Percentiles rank a stretch among this genome's conserved stretches.
phyloP scores from a whole-genome alignment of 2,113 vertebrate species.

The Aythya baeri region DNA sequence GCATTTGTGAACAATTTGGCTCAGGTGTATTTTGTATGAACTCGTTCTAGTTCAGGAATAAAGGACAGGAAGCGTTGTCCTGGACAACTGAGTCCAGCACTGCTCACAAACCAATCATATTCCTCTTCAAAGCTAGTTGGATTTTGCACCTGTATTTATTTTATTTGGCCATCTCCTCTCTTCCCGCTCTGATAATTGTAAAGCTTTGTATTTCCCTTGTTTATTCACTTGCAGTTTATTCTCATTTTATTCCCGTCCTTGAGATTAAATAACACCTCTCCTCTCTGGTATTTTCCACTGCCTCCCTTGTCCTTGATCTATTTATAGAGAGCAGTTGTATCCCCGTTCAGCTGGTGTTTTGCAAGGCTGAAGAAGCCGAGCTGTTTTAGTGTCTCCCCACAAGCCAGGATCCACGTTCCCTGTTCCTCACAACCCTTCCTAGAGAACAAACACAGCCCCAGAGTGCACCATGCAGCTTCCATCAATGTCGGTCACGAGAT shows the following conservation, averaged over 20 bases:
- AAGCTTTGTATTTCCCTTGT: not conserved
- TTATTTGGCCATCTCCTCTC: not conserved
- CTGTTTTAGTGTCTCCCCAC: not conserved
- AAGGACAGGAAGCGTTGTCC: not conserved
- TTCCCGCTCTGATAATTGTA: not conserved
- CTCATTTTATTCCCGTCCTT: not conserved
- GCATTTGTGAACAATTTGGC: not conserved
- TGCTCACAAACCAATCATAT: not conserved
- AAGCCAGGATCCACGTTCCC: not conserved
- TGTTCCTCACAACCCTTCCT: not conserved
- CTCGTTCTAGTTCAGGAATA: not conserved
- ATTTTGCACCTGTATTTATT: not conserved
- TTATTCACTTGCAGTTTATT: constrained; percentile 2
- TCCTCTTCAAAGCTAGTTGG: not conserved
- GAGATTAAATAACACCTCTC: not conserved
- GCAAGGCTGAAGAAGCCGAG: not conserved
- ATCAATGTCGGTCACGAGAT: not conserved
- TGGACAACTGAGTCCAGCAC: not conserved
- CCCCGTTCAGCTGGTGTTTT: constrained; percentile 42
- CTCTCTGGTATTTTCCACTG: constrained; percentile 12
- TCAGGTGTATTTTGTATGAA: not conserved
- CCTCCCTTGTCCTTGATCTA: not conserved
- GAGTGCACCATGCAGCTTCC: not conserved
- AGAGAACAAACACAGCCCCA: not conserved
- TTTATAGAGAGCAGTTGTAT: constrained; percentile 20